These are phyloP conservation scores for Galaxias olidus DNA, from an alignment of 2,797 vertebrate genomes.

Conservation along the genomic window DNA sequence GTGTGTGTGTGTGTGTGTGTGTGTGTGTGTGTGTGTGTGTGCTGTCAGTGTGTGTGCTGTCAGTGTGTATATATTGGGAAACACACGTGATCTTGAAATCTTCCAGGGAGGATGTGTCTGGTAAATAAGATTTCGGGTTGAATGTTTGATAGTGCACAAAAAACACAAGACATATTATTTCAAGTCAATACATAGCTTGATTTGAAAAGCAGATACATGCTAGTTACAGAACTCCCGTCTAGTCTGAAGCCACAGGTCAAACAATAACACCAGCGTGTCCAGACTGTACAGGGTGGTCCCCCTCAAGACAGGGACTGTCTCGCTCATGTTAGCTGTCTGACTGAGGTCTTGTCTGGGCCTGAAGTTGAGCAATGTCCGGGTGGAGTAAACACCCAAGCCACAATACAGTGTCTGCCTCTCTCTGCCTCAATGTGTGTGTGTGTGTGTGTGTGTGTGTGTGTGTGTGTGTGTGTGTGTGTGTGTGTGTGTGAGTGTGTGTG, in stretches of 20 bases:
- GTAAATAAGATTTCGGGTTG: conserved; percentile 28
- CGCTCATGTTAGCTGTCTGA: background rate
- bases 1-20: conserved; percentile 26
- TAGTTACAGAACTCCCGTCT: background rate
- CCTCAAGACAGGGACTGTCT: background rate
- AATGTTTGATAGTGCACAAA: conserved; percentile 3
- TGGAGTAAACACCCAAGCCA: conserved; percentile 7
- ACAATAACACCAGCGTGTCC: background rate
- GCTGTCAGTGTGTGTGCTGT: background rate
- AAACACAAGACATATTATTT: no score
- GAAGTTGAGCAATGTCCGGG: conserved; percentile 3
- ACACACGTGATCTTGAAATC: background rate
- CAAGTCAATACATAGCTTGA: no score
- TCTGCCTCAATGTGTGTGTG: background rate
- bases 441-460: conserved; percentile 3
- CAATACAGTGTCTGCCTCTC: no score
- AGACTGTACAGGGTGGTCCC: background rate
- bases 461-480: background rate
- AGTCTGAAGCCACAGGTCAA: background rate
- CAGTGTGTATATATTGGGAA: background rate
- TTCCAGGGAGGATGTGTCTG: conserved; percentile 17
- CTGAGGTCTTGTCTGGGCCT: conserved; percentile 2
- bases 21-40: background rate
- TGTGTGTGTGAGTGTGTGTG: conserved; percentile 11
- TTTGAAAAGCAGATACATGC: background rate